A percentile compares a stretch with the other conserved stretches of the same genome.
Conservation (phyloP, 2,113 vertebrate species). For the Noctilio leporinus region DNA sequence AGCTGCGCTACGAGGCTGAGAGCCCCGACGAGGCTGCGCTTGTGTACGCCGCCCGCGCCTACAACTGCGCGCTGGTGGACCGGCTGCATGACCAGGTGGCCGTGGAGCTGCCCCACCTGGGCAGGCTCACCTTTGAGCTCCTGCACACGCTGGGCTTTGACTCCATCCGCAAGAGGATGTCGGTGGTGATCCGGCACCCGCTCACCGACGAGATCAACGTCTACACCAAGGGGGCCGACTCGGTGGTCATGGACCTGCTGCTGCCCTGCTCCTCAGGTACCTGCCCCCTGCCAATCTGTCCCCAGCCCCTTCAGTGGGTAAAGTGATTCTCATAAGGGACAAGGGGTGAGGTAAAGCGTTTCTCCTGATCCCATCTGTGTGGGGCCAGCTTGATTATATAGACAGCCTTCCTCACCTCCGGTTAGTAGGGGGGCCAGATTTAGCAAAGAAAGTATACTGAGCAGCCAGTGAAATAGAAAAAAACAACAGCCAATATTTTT, state of each 20-base stretch:
- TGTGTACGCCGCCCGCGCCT: slow-evolving; percentile 93
- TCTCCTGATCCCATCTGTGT: neutral
- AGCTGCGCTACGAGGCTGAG: slow-evolving; percentile 93
- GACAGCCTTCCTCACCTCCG: neutral
- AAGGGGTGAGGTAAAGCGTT: too few species aligned
- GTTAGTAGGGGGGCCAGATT: neutral
- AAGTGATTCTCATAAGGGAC: neutral
- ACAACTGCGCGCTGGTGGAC: slow-evolving; percentile 90
- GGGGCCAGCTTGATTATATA: neutral
- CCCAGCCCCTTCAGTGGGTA: neutral
- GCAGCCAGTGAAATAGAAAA: neutral
- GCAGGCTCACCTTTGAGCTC: slow-evolving; percentile 91
- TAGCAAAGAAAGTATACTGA: neutral
- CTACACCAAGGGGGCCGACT: slow-evolving; percentile 98
- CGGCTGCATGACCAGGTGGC: slow-evolving; percentile 93
- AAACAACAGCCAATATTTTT: neutral
- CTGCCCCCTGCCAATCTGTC: fast-evolving
- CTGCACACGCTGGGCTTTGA: slow-evolving; percentile 96
- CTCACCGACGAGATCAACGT: slow-evolving; percentile 94
- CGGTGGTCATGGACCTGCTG: slow-evolving; percentile 93
- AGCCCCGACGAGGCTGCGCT: slow-evolving; percentile 96
- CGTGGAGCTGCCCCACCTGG: slow-evolving; percentile 92
- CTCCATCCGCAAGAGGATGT: slow-evolving; percentile 95
- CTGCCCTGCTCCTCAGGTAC: slow-evolving; percentile 84
- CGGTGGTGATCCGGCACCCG: slow-evolving; percentile 94